Evolutionary conservation across 1,140 invertebrate species (phyloP), one percentile per base, ranked within the genome.

Genomic region (Campoletis sonorensis): DNA sequence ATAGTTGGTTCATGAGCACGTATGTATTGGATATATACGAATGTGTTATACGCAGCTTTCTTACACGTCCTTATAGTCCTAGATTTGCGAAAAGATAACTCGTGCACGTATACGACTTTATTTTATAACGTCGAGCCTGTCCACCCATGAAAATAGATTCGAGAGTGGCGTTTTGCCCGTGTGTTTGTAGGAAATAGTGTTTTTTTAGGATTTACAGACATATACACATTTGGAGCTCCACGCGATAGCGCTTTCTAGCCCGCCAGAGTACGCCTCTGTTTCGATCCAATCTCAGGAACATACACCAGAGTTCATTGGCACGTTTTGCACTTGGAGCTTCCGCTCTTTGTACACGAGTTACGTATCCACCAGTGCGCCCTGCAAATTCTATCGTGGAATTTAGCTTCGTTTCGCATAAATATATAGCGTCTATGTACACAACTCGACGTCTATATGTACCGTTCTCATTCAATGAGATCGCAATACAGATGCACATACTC

Each of bases 291-390:
- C 49, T 73, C 10, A 40, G 37, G 21, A 73, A n/a, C 71, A 26
- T 26, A 73, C 37, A 49, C 71, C 71, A 49, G 75, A 37, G 75
- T 78, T 78, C 75, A 78, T 78, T 78, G 75, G 23, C 75, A 78
- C 51, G 23, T 78, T 21, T 54, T 21, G n/a, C 33, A 16, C 70
- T 21, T 45, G 37, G 75, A 54, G 54, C 54, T 58, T 58, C 54
- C 54, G 54, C 54, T n/a, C 54, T 58, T 58, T n/a, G 18, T 58
- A 21, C 54, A n/a, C 26, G 33, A 37, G 49, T 61, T 64, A 61
- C 37, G 23, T 58, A 61, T 54, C 8, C 11, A 76, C 27, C 27
- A 27, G 16, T 54, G 30, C 30, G 58, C n/a, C 40, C 49, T 23
- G 18, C 40, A 26, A 40, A 45, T 75, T n/a, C 54, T 2, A 58